Evolutionary conservation across 2,113 vertebrate species (phyloP).

Genomic region (Coreoperca whiteheadi): DNA sequence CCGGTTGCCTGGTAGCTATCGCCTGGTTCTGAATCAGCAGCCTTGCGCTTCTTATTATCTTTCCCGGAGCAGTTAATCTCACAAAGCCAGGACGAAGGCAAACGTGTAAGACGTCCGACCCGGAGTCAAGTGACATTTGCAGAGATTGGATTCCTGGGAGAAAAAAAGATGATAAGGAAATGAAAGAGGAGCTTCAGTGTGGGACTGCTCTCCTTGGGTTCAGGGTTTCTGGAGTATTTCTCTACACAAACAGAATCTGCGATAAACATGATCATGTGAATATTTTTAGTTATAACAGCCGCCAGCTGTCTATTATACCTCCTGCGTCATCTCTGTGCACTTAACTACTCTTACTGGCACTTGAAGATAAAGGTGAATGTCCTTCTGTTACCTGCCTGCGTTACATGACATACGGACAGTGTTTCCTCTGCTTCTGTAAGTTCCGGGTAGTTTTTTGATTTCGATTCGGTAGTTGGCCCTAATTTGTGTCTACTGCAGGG

Average conservation of each 20-base stretch:
- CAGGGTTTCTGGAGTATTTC: constrained; percentile 8
- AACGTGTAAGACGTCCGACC: constrained; percentile 41
- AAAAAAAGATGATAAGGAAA: constrained; percentile 48
- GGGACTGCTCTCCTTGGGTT: not conserved
- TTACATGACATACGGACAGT: not conserved
- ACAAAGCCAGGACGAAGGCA: constrained; percentile 42
- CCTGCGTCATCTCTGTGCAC: not conserved
- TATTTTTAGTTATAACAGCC: not conserved
- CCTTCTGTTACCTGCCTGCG: not conserved
- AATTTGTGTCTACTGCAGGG: not conserved
- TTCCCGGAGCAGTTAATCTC: constrained; percentile 59
- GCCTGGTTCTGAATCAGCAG: constrained; percentile 49
- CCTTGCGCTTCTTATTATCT: constrained; percentile 62
- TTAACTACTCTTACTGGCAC: not conserved
- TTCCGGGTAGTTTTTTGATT: too few relatives aligned
- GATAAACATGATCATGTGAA: constrained; percentile 10
- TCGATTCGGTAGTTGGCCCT: not conserved
- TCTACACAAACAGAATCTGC: not conserved
- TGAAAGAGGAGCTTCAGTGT: constrained; percentile 18
- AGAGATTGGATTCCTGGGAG: constrained; percentile 60
- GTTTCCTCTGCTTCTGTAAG: not conserved
- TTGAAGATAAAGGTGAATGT: not conserved
- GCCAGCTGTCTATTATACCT: not conserved
- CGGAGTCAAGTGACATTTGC: constrained; percentile 64
- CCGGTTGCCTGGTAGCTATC: constrained; percentile 79